These are phyloP conservation scores for Troilus luridus DNA, from an alignment of 2,888 invertebrate genomes.

Conservation along the genomic window DNA sequence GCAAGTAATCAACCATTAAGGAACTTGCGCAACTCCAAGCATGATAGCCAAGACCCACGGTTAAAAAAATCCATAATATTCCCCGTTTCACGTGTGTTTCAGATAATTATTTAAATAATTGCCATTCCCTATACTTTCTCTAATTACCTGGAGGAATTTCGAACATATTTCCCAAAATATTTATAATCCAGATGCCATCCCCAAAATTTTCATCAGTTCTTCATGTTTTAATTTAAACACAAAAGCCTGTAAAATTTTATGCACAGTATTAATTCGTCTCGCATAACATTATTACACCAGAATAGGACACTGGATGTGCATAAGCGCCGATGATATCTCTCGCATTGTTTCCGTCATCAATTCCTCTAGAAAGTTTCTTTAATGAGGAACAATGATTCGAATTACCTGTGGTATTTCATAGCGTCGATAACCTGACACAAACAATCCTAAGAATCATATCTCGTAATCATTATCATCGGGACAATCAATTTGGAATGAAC, in stretches of 20 bases:
- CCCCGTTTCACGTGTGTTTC: too few species aligned
- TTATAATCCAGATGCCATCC: too few species aligned
- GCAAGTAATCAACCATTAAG: neutral
- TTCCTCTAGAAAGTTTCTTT: conserved; percentile 11
- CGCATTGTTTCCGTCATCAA: conserved; percentile 45
- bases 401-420: conserved; percentile 6
- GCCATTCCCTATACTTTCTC: too few species aligned
- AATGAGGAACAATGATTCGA: neutral
- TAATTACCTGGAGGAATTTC: too few species aligned
- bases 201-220: too few species aligned
- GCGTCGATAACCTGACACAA: neutral
- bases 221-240: too few species aligned
- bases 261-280: too few species aligned
- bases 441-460: conserved; percentile 33
- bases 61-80: too few species aligned
- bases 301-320: neutral
- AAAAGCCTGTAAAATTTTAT: too few species aligned
- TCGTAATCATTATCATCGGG: neutral
- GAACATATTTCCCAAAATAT: too few species aligned
- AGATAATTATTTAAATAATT: too few species aligned
- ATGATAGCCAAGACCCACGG: neutral
- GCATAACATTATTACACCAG: too few species aligned
- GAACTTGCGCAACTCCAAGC: neutral
- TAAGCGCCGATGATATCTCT: neutral
- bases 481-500: neutral